A percentile compares a stretch with the other conserved stretches of the same genome.
These are phyloP conservation scores for Halcyon leucocephala DNA, from an alignment of 2,797 vertebrate species.

Conservation along the genomic window DNA sequence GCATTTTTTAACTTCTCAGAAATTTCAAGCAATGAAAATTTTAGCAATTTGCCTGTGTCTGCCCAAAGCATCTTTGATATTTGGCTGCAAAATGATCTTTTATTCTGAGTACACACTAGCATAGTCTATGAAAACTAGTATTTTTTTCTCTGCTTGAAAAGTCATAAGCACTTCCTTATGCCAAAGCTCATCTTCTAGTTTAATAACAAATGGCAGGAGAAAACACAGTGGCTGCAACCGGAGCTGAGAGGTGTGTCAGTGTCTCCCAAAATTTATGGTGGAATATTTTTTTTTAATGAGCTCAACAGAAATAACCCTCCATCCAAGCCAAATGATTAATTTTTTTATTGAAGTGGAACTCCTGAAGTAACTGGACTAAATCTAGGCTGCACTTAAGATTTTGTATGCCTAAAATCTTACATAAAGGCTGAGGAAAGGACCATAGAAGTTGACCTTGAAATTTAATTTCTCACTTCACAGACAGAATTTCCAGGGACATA, in stretches of 20 bases:
- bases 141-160: background rate
- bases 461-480: background rate
- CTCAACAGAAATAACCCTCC: background rate
- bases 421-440: background rate
- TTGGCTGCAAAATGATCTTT: background rate
- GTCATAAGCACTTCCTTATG: background rate
- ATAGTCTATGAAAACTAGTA: background rate
- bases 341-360: background rate
- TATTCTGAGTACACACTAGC: background rate
- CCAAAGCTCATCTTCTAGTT: background rate
- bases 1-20: conserved; percentile 14
- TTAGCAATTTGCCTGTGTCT: background rate
- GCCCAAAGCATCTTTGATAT: background rate
- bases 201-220: background rate
- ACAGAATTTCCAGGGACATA: background rate
- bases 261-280: background rate
- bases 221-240: background rate
- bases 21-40: conserved; percentile 12
- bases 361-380: background rate
- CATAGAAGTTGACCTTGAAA: background rate
- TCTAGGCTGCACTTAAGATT: background rate
- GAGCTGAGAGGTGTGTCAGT: background rate
- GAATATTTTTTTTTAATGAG: background rate
- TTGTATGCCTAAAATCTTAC: background rate
- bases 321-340: background rate